Percentiles rank a stretch among this genome's conserved stretches.
Conservation (phyloP, 2,797 vertebrate species). For the Tenualosa ilisha region DNA sequence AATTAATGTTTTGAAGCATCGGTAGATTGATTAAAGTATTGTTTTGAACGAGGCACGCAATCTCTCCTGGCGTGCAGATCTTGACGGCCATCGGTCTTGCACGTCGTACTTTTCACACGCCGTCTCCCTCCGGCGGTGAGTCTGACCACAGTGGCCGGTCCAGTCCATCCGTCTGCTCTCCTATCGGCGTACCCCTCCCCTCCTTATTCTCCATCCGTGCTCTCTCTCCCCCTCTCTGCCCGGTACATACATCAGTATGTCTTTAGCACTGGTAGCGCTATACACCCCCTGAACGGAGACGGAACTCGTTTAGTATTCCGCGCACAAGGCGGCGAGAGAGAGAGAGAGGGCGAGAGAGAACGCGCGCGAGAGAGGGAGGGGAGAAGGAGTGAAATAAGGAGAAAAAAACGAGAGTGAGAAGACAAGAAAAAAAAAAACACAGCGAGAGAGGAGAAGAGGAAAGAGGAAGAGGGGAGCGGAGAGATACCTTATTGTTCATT, state of each 20-base stretch:
- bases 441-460: constrained; percentile 66
- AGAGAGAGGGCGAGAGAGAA: constrained; percentile 59
- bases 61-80: background rate
- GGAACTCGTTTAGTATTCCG: constrained; percentile 78
- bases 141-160: constrained; percentile 32
- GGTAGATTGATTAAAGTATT: constrained; percentile 11
- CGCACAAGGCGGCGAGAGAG: constrained; percentile 68
- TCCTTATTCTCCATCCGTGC: constrained; percentile 38
- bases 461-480: constrained; percentile 58
- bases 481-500: constrained; percentile 64
- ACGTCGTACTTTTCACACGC: constrained; percentile 14
- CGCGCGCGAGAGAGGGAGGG: constrained; percentile 50
- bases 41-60: background rate
- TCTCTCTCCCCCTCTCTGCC: constrained; percentile 45
- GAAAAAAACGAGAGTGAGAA: constrained; percentile 64
- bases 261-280: constrained; percentile 69
- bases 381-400: constrained; percentile 45
- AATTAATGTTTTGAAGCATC: constrained; percentile 15
- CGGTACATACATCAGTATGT: constrained; percentile 74
- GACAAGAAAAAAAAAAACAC: constrained; percentile 49
- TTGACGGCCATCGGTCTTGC: background rate
- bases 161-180: constrained; percentile 28
- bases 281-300: constrained; percentile 66
- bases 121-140: constrained; percentile 47
- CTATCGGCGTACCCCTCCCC: constrained; percentile 45